phyloP scores from a whole-genome alignment of 2,797 vertebrate species.

The Clarias pachynema region DNA sequence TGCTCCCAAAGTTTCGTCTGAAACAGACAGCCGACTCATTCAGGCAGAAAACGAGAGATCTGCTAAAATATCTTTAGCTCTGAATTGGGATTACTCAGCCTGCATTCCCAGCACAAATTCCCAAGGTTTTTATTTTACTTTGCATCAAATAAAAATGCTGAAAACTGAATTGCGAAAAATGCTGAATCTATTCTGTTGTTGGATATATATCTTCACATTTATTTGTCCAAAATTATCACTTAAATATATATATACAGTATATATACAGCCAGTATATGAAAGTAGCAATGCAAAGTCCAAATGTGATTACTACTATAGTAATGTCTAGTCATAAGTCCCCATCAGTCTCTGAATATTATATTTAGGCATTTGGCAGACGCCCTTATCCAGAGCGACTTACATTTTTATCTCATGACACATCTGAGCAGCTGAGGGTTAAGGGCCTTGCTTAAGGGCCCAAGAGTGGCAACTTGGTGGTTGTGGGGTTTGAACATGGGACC shows the following conservation, averaged over 20 bases:
- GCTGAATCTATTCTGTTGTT: background rate
- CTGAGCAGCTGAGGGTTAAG: too few relatives aligned
- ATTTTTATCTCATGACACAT: too few relatives aligned
- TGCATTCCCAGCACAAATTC: slow-evolving; percentile 65
- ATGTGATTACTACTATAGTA: background rate
- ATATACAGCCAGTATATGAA: too few relatives aligned
- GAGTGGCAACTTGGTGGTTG: too few relatives aligned
- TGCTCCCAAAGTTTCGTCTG: slow-evolving; percentile 69
- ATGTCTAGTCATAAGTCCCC: background rate
- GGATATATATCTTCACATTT: background rate
- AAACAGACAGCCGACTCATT: slow-evolving; percentile 59
- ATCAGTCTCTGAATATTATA: background rate
- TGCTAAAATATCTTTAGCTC: slow-evolving; percentile 77
- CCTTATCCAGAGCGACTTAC: too few relatives aligned
- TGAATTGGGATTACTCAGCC: slow-evolving; percentile 66
- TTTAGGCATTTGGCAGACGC: background rate
- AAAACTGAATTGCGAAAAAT: background rate
- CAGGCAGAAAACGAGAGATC: slow-evolving; percentile 75
- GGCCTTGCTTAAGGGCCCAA: too few relatives aligned
- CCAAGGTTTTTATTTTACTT: slow-evolving; percentile 14
- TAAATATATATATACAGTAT: too few relatives aligned
- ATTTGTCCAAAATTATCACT: background rate
- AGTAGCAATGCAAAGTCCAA: background rate
- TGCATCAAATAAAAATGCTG: background rate
- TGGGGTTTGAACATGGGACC: too few relatives aligned